phyloP scores from a whole-genome alignment of 1,140 invertebrate genomes.

The Anadara kagoshimensis region DNA sequence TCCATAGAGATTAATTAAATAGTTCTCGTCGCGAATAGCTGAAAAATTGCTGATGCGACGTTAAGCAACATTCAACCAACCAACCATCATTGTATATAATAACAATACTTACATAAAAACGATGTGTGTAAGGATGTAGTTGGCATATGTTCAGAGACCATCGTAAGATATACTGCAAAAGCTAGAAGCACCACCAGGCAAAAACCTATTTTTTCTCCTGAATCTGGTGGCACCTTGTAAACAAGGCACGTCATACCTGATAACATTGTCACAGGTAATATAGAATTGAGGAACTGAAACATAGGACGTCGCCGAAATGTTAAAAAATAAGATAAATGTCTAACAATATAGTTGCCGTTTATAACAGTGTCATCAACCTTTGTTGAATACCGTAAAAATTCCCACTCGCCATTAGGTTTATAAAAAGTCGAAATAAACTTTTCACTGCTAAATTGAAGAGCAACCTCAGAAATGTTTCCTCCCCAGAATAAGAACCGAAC shows the following conservation, averaged over 20 bases:
- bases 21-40: too few relatives aligned
- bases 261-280: conserved; percentile 25
- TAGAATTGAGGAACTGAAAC: conserved; percentile 27
- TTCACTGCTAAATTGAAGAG: background rate
- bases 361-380: background rate
- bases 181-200: conserved; percentile 36
- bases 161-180: conserved; percentile 36
- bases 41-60: too few relatives aligned
- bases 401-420: conserved; percentile 31
- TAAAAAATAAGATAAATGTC: conserved; percentile 5
- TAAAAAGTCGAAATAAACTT: conserved; percentile 6
- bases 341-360: background rate
- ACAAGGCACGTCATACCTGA: conserved; percentile 25
- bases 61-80: too few relatives aligned
- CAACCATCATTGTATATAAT: too few relatives aligned
- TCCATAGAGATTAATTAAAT: too few relatives aligned
- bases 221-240: conserved; percentile 31
- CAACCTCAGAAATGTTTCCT: conserved; percentile 40
- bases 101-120: too few relatives aligned
- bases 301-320: conserved; percentile 15
- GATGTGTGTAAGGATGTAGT: conserved; percentile 16
- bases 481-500: conserved; percentile 66
- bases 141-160: conserved; percentile 34
- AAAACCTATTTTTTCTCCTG: conserved; percentile 39
- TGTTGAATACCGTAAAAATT: background rate